Percentiles rank a stretch among this genome's conserved stretches.
These are phyloP conservation scores for Phrynocephalus forsythii DNA, from an alignment of 2,797 vertebrate genomes.

Conservation along the genomic window DNA sequence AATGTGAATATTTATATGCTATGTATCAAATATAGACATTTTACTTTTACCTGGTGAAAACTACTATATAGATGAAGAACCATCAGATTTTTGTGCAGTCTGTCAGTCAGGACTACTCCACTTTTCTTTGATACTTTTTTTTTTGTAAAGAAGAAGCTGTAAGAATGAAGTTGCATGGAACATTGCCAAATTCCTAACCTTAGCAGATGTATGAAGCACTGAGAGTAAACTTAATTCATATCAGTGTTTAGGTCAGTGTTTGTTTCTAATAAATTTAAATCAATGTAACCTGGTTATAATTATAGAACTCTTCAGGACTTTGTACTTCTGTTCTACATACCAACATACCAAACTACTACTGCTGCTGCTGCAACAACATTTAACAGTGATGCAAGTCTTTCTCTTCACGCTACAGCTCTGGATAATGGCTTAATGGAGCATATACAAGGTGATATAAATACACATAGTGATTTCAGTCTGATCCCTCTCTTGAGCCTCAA, in stretches of 20 bases:
- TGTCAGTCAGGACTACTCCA: too few species aligned
- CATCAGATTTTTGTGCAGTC: too few species aligned
- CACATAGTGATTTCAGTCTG: too few species aligned
- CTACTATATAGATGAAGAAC: too few species aligned
- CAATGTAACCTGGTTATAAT: background rate
- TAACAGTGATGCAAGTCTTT: too few species aligned
- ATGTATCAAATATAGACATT: background rate
- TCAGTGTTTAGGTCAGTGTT: background rate
- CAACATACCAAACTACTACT: background rate
- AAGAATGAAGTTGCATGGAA: background rate
- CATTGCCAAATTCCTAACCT: background rate
- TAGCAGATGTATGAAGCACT: background rate
- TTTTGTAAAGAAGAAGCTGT: background rate
- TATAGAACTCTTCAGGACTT: background rate
- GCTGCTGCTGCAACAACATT: too few species aligned
- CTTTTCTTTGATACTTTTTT: too few species aligned
- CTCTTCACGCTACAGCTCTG: too few species aligned
- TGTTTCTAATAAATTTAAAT: background rate
- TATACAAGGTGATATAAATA: too few species aligned
- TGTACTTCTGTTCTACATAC: background rate
- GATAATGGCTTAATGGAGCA: too few species aligned
- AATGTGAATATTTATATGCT: background rate
- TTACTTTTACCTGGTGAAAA: background rate
- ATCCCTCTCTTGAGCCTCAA: too few species aligned
- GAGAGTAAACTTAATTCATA: background rate